These are phyloP conservation scores for Bradysia coprophila DNA, from an alignment of 1,140 invertebrate species.

Conservation along the genomic window DNA sequence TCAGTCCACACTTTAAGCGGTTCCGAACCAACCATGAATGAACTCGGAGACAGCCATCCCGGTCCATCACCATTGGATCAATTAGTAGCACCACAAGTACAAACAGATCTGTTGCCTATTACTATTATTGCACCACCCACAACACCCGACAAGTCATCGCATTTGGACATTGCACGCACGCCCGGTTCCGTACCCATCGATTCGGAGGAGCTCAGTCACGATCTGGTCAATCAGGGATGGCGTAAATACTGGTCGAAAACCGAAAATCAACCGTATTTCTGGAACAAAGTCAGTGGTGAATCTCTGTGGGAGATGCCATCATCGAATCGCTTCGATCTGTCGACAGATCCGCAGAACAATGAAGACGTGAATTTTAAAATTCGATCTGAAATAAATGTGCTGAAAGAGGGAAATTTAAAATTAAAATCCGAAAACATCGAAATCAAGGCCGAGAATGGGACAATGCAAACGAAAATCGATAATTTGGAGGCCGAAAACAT, in stretches of 20 bases:
- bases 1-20: too few relatives aligned
- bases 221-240: constrained; percentile 86
- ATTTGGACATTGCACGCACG: constrained; percentile 16
- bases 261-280: constrained; percentile 88
- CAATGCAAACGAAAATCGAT: too few relatives aligned
- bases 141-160: constrained; percentile 14
- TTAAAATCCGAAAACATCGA: too few relatives aligned
- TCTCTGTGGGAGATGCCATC: constrained; percentile 87
- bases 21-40: not conserved
- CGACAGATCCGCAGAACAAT: constrained; percentile 90
- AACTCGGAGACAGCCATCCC: not conserved
- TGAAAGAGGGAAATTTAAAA: too few relatives aligned
- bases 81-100: constrained; percentile 2
- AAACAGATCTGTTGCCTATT: not conserved
- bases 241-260: constrained; percentile 92
- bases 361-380: too few relatives aligned
- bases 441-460: too few relatives aligned
- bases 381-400: too few relatives aligned
- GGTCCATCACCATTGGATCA: constrained; percentile 5
- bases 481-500: too few relatives aligned
- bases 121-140: constrained; percentile 9
- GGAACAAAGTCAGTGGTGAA: constrained; percentile 88
- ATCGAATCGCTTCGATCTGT: constrained; percentile 53
- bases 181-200: constrained; percentile 14
- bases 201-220: constrained; percentile 26